Percentiles rank a stretch among this genome's conserved stretches.
These are phyloP conservation scores for Philopotamus ludificatus DNA, from an alignment of 1,140 invertebrate species.

Conservation along the genomic window DNA sequence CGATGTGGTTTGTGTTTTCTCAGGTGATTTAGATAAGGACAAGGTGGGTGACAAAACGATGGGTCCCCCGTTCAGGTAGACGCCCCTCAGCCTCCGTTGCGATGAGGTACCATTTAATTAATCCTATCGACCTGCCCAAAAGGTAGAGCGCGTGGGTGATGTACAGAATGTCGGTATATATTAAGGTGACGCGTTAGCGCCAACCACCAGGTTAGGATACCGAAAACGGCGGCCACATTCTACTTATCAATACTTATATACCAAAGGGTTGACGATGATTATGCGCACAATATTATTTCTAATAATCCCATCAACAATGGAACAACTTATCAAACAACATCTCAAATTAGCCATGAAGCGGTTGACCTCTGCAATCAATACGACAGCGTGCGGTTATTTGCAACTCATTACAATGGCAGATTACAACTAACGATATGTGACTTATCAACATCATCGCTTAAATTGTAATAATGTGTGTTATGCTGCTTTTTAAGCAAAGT, in stretches of 20 bases:
- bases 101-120: slow-evolving; percentile 19
- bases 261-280: no score
- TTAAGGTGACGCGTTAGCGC: slow-evolving; percentile 1
- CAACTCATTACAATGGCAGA: not conserved
- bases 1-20: slow-evolving; percentile 37
- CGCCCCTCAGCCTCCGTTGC: slow-evolving; percentile 9
- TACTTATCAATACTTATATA: no score
- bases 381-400: no score
- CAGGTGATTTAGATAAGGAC: slow-evolving; percentile 40
- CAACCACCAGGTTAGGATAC: no score
- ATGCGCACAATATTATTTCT: not conserved
- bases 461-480: no score
- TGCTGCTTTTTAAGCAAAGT: no score
- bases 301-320: slow-evolving; percentile 2
- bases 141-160: slow-evolving; percentile 1
- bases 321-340: not conserved
- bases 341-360: not conserved
- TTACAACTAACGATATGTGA: not conserved
- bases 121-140: slow-evolving; percentile 4
- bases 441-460: no score
- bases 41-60: slow-evolving; percentile 40
- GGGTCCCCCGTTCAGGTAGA: slow-evolving; percentile 17
- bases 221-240: no score
- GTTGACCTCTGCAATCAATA: not conserved
- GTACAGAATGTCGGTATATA: not conserved